Evolutionary conservation across 1,140 invertebrate genomes (phyloP).

Genomic region (Heliconius hermathena): DNA sequence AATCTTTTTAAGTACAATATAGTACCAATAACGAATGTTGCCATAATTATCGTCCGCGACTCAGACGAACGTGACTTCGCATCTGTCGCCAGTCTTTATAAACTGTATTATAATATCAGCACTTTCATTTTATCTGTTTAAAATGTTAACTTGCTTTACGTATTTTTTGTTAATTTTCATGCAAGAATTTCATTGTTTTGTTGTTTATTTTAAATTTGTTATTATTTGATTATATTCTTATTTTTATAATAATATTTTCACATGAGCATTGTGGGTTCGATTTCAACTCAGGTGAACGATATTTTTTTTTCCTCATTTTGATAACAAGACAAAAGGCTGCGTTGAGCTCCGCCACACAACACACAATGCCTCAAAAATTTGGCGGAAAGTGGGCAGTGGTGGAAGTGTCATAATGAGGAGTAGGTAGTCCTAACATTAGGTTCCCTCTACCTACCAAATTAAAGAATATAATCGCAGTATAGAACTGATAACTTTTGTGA

Average conservation of each 20-base stretch:
- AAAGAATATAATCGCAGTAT: too few species aligned
- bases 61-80: slow-evolving; percentile 7
- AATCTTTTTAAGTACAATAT: not conserved
- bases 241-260: too few species aligned
- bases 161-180: not conserved
- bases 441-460: too few species aligned
- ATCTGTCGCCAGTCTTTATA: slow-evolving; percentile 11
- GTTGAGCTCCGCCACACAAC: too few species aligned
- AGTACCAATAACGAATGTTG: slow-evolving; percentile 1
- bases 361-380: too few species aligned
- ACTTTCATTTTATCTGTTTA: not conserved
- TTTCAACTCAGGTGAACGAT: too few species aligned
- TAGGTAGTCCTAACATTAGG: too few species aligned
- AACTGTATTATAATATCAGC: slow-evolving; percentile 12
- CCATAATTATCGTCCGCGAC: not conserved
- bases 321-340: not conserved
- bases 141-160: not conserved
- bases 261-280: too few species aligned
- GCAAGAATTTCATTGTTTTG: not conserved
- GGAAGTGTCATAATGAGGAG: too few species aligned
- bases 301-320: too few species aligned
- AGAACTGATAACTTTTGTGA: too few species aligned
- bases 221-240: not conserved
- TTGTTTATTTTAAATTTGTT: not conserved
- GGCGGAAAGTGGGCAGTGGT: too few species aligned